phyloP scores from a whole-genome alignment of 2,888 invertebrate species.

The Caenorhabditis panamensis region DNA sequence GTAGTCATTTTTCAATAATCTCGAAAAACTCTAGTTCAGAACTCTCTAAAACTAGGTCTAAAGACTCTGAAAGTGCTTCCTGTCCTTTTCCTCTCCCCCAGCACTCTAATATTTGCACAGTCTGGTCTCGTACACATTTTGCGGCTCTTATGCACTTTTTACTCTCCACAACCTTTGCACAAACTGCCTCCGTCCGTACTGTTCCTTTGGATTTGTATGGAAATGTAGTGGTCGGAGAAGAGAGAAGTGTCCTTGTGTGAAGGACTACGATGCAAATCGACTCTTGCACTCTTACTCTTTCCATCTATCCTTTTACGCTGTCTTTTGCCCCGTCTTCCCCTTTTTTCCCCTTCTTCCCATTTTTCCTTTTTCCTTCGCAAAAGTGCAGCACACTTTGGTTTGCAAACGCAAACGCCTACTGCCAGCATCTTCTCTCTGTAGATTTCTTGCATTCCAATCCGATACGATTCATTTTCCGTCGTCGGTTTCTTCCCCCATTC shows the following conservation, averaged over 20 bases:
- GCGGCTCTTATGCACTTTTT: constrained; percentile 22
- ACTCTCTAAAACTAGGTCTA: neutral
- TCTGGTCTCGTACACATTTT: constrained; percentile 31
- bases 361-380: neutral
- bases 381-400: constrained; percentile 10
- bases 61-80: constrained; percentile 20
- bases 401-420: constrained; percentile 5
- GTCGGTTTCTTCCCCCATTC: constrained; percentile 17
- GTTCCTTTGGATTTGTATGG: neutral
- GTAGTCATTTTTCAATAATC: neutral
- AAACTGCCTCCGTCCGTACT: constrained; percentile 1
- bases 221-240: neutral
- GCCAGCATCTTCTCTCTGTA: constrained; percentile 9
- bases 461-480: constrained; percentile 25
- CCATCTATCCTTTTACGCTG: neutral
- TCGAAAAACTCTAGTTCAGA: neutral
- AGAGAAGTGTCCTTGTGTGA: constrained; percentile 3
- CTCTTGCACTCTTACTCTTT: constrained; percentile 2
- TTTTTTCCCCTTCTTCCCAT: neutral
- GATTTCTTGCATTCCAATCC: constrained; percentile 42
- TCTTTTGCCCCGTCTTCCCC: too few species aligned
- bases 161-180: constrained; percentile 36
- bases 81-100: constrained; percentile 5
- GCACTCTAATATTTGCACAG: constrained; percentile 43
- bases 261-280: neutral